phyloP scores from a whole-genome alignment of 2,113 vertebrate genomes.

The Agapornis roseicollis region DNA sequence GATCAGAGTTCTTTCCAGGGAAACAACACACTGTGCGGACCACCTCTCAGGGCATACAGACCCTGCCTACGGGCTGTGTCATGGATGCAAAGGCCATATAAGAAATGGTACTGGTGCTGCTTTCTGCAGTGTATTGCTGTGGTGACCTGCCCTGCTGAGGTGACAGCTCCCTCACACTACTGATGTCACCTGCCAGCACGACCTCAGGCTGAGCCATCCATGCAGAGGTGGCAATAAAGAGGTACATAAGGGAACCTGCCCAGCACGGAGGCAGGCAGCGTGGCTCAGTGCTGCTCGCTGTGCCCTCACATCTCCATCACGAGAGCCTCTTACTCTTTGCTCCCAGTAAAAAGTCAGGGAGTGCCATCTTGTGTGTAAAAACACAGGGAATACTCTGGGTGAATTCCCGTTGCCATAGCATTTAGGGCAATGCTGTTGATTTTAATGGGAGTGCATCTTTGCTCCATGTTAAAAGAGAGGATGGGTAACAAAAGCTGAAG shows the following conservation, averaged over 20 bases:
- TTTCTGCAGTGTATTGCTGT: background rate
- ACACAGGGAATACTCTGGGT: background rate
- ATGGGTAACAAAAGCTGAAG: background rate
- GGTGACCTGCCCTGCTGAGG: constrained; percentile 22
- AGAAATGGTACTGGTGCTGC: background rate
- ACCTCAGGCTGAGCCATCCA: background rate
- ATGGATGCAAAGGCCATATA: accelerated
- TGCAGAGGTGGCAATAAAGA: background rate
- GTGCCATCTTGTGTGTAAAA: background rate
- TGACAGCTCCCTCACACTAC: background rate
- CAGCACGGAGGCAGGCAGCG: background rate
- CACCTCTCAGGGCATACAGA: background rate
- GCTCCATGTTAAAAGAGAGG: background rate
- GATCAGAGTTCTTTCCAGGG: background rate
- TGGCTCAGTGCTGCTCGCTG: background rate
- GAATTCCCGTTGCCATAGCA: background rate
- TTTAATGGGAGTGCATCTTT: background rate
- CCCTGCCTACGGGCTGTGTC: background rate
- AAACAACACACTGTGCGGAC: background rate
- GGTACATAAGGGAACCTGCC: constrained; percentile 31
- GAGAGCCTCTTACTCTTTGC: background rate
- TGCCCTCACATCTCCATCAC: background rate
- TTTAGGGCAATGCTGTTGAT: background rate
- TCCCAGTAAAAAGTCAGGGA: background rate
- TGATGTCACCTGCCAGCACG: background rate